Base-by-base conservation (phyloP, 2,113 vertebrate species). In the Xerus inauris region DNA sequence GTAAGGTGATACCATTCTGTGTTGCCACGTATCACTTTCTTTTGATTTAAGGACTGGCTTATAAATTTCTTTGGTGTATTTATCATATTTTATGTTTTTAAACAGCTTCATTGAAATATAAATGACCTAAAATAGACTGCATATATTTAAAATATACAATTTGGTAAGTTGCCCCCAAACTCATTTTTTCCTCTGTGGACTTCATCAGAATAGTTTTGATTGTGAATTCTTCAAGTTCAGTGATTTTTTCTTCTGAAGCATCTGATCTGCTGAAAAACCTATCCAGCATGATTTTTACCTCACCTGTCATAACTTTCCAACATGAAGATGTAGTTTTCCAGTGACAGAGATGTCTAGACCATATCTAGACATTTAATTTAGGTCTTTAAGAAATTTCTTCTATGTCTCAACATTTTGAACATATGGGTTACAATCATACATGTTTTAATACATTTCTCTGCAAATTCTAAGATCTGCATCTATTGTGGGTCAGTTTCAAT, bases 21-120 rank as follows among this genome's bases (percentile, higher is more conserved):
- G n/a, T 6, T 49, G 14, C 2, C 45, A 14, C 24, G 2, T 64
- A 51, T 71, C 16, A 57, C 16, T 16, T 77, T 82, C 26, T 32
- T 45, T 67, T 88, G 73, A 88, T 87, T 94, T 87, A 76, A 59
- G 84, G 76, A 87, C 30, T 62, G 42, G 87, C 84, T 57, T 65
- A 81, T 84, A 72, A 47, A 92, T 87, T 81, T 40, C 10, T 85
- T 90, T 8, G 87, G 30, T 30, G 1, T 62, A 47, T 16, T 81
- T 22, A 24, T 20, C 11, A 42, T 54, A 40, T 79, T 75, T 91
- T 24, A 81, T n/a, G n/a, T 51, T 97, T 91, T 91, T 51, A 76
- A 79, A 51, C 9, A 96, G 12, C 14, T 81, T 84, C 51, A 62
- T 76, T 87, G 35, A 88, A 45, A 13, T 65, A 73, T 87, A 28